Evolutionary conservation across 2,113 vertebrate genomes (phyloP).

Genomic region (Seriola quinqueradiata): DNA sequence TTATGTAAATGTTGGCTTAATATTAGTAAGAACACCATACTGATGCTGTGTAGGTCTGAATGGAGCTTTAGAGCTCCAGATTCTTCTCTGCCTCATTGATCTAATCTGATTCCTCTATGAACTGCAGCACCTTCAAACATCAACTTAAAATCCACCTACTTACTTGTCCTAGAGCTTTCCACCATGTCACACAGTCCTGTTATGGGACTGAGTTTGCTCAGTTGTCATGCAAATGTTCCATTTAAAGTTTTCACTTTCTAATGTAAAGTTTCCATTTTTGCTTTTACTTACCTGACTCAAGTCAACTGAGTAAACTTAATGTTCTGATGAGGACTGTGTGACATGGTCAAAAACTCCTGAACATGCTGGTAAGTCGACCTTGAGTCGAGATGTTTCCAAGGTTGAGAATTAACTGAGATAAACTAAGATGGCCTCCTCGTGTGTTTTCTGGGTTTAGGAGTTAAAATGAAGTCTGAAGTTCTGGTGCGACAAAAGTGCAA

Average conservation of each 20-base stretch:
- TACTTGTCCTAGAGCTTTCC: no score
- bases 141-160: neutral
- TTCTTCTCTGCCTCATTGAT: neutral
- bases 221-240: neutral
- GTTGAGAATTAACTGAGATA: no score
- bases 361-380: no score
- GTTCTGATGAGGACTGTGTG: no score
- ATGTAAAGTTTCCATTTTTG: neutral
- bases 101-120: no score
- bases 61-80: neutral
- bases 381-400: no score
- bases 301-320: neutral
- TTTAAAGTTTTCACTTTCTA: neutral
- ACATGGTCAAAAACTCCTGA: neutral
- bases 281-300: neutral
- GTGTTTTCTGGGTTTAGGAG: neutral
- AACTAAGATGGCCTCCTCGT: neutral
- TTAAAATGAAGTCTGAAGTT: neutral
- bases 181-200: neutral
- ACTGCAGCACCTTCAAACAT: neutral
- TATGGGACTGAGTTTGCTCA: neutral
- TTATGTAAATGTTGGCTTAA: neutral
- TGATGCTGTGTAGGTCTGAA: neutral
- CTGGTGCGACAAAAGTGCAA: neutral
- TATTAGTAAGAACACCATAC: no score